A percentile compares a stretch with the other conserved stretches of the same genome.
These are phyloP conservation scores for Dromaius novaehollandiae DNA, from an alignment of 2,113 vertebrate genomes.

Conservation along the genomic window DNA sequence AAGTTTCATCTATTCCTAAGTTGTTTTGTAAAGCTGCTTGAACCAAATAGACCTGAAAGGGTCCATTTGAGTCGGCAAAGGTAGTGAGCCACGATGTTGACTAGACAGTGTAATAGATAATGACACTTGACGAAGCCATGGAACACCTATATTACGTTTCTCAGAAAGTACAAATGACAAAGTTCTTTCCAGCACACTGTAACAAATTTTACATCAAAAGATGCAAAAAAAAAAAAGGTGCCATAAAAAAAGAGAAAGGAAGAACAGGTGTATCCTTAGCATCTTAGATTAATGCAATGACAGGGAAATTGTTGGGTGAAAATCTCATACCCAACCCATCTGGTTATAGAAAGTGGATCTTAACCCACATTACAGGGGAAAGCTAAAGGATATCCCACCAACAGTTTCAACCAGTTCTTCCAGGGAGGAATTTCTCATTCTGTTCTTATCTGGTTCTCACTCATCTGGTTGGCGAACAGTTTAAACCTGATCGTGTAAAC, in stretches of 20 bases:
- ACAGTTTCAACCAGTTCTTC: neutral
- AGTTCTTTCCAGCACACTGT: neutral
- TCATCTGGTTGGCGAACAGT: neutral
- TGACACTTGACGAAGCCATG: neutral
- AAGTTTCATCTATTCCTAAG: neutral
- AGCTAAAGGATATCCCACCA: neutral
- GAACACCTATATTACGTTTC: neutral
- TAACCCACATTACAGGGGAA: neutral
- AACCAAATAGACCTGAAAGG: neutral
- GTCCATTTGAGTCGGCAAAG: neutral
- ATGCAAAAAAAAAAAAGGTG: neutral
- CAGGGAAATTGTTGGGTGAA: neutral
- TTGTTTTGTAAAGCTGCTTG: neutral
- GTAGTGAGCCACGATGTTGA: neutral
- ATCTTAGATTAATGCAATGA: too few species aligned
- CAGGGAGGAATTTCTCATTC: neutral
- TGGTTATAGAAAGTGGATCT: neutral
- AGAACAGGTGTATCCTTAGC: neutral
- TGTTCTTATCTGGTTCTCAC: too few species aligned
- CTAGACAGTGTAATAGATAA: too few species aligned
- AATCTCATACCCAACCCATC: neutral
- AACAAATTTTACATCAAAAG: neutral
- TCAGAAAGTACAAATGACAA: neutral
- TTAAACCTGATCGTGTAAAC: neutral
- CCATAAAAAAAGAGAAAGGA: neutral